Evolutionary conservation across 1,140 invertebrate species (phyloP).

Genomic region (Callitettix versicolor): DNA sequence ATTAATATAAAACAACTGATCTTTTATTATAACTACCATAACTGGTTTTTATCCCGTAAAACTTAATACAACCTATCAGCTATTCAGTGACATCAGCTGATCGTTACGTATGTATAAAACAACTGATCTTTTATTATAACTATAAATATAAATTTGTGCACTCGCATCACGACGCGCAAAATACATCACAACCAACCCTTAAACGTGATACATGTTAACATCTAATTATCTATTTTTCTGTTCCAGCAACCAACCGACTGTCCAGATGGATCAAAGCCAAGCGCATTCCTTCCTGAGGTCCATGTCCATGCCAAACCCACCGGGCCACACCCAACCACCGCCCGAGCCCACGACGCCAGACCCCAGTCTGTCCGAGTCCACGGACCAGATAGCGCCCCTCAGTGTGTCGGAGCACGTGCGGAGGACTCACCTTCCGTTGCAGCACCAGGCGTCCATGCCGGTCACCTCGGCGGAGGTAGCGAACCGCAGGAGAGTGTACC

Average conservation of each 20-base stretch:
- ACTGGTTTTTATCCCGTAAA: too few relatives aligned
- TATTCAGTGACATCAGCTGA: too few relatives aligned
- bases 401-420: neutral
- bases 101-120: too few relatives aligned
- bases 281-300: slow-evolving; percentile 1
- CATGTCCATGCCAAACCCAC: neutral
- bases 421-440: slow-evolving; percentile 6
- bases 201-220: too few relatives aligned
- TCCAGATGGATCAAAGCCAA: slow-evolving; percentile 3
- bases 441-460: slow-evolving; percentile 23
- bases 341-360: neutral
- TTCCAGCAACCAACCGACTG: slow-evolving; percentile 2
- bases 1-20: too few relatives aligned
- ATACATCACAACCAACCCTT: too few relatives aligned
- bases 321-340: neutral
- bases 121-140: too few relatives aligned
- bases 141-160: too few relatives aligned
- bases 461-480: slow-evolving; percentile 22
- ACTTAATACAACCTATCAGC: too few relatives aligned
- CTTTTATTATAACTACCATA: too few relatives aligned
- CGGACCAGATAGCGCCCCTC: slow-evolving; percentile 7
- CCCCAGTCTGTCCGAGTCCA: neutral
- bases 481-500: neutral
- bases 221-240: neutral
- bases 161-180: too few relatives aligned